Evolutionary conservation across 2,797 vertebrate species (phyloP).

Genomic region (Atherinosoma microstoma): DNA sequence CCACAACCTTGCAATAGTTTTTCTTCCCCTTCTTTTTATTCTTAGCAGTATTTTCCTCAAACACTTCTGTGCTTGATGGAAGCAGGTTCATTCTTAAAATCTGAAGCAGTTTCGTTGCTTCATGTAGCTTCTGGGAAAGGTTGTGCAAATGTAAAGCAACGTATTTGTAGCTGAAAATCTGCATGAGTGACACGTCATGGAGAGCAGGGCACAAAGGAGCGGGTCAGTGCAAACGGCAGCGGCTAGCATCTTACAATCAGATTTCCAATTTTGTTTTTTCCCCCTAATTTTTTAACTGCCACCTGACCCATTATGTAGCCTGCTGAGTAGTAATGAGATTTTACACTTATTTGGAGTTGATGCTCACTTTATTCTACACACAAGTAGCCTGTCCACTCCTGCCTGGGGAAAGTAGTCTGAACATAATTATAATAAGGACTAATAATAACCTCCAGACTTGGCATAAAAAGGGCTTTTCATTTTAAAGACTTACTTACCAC

Average conservation of each 20-base stretch:
- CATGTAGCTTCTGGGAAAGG: conserved; percentile 29
- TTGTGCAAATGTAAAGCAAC: conserved; percentile 48
- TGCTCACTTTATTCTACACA: conserved; percentile 62
- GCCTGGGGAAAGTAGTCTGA: conserved; percentile 59
- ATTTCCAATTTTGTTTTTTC: conserved; percentile 57
- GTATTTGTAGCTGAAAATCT: conserved; percentile 64
- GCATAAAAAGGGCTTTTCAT: background rate
- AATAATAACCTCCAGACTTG: conserved; percentile 47
- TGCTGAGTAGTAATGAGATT: conserved; percentile 77
- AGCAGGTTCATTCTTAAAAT: conserved; percentile 32
- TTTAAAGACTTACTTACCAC: background rate
- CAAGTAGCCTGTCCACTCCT: conserved; percentile 57
- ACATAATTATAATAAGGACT: conserved; percentile 67
- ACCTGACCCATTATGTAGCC: conserved; percentile 72
- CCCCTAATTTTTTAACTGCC: conserved; percentile 14
- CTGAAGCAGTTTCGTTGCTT: conserved; percentile 51
- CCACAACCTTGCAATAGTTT: conserved; percentile 11
- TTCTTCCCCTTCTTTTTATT: background rate
- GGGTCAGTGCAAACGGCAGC: conserved; percentile 62
- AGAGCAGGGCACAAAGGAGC: conserved; percentile 53
- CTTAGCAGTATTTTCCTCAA: background rate
- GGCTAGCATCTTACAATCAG: conserved; percentile 64
- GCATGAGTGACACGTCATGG: conserved; percentile 38
- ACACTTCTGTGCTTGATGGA: conserved; percentile 38
- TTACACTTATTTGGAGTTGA: conserved; percentile 70